These are phyloP conservation scores for Mungos mungo DNA, from an alignment of 2,113 vertebrate genomes.

Conservation along the genomic window DNA sequence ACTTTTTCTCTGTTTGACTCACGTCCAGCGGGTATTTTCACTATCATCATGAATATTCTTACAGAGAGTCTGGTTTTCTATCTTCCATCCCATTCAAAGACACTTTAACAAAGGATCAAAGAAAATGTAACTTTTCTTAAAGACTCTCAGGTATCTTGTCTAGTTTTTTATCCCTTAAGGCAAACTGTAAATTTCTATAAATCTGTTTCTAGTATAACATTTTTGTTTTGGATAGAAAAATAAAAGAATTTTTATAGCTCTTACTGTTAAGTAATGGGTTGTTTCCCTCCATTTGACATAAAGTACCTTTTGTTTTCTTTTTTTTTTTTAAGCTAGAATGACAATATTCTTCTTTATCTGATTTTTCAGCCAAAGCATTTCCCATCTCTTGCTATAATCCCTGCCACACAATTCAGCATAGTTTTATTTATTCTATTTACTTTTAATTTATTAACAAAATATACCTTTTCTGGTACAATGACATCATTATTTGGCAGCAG, in stretches of 20 bases:
- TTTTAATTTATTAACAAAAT: slow-evolving; percentile 30
- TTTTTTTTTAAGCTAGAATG: background rate
- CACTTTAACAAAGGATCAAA: background rate
- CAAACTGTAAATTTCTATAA: background rate
- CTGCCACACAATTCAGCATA: background rate
- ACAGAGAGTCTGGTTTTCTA: background rate
- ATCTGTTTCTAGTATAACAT: background rate
- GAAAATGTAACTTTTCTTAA: background rate
- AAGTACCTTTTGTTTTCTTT: background rate
- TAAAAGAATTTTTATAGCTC: background rate
- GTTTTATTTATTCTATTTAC: background rate
- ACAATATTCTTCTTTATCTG: background rate
- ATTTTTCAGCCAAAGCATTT: background rate
- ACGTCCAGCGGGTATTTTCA: background rate
- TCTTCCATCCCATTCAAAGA: background rate
- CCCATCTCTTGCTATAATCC: background rate
- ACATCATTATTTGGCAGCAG: background rate
- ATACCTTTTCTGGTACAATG: background rate
- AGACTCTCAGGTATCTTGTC: background rate
- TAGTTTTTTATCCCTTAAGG: background rate
- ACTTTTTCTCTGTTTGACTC: background rate
- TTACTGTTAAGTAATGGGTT: background rate
- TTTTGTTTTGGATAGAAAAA: background rate
- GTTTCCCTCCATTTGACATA: background rate
- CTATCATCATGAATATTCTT: background rate